A percentile compares a stretch with the other conserved stretches of the same genome.
These are phyloP conservation scores for Philonicus albiceps DNA, from an alignment of 2,888 invertebrate species.

Conservation along the genomic window DNA sequence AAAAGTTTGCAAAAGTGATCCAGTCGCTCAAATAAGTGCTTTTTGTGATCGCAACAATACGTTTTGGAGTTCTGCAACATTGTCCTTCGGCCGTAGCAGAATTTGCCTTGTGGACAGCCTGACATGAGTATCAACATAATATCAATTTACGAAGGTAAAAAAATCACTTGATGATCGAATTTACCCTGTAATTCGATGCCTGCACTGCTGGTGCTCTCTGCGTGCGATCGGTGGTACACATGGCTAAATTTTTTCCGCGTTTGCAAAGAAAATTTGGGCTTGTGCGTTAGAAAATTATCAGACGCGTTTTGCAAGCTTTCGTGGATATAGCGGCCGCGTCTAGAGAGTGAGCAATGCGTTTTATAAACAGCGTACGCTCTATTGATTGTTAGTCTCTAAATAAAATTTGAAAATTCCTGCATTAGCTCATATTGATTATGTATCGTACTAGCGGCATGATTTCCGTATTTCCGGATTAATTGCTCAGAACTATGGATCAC, in stretches of 20 bases:
- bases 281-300: neutral
- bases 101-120: constrained; percentile 17
- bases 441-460: neutral
- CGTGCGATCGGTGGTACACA: neutral
- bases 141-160: constrained; percentile 27
- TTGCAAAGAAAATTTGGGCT: neutral
- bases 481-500: neutral
- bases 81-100: neutral
- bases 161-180: constrained; percentile 30
- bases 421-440: neutral
- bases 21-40: neutral
- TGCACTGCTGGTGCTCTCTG: constrained; percentile 9
- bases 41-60: neutral
- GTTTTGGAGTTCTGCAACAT: neutral
- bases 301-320: neutral
- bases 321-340: neutral
- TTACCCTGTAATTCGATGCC: constrained; percentile 29
- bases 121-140: constrained; percentile 29
- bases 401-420: neutral
- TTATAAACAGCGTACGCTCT: neutral
- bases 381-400: neutral
- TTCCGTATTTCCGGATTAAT: neutral
- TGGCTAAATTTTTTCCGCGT: neutral
- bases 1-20: neutral
- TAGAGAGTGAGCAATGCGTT: neutral